Evolutionary conservation across 2,113 vertebrate species (phyloP), one percentile per base, ranked within the genome.

Genomic region (Oreochromis tanganicae): DNA sequence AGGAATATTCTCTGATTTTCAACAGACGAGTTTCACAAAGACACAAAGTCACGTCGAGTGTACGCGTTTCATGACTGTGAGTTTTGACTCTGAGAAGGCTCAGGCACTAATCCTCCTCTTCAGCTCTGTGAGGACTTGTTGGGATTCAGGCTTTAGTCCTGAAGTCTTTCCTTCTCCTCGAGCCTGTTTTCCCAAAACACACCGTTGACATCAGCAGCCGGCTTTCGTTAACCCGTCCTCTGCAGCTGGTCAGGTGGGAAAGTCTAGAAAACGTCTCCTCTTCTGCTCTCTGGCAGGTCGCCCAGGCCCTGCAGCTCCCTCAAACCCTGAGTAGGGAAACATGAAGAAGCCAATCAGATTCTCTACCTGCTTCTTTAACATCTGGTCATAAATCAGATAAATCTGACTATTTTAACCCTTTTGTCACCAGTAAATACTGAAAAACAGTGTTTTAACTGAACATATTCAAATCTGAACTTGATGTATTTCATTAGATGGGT

Each of bases 231-330:
- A 1, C 27, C 24, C 24, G 9, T 50, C 61, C 34, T 66, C 61
- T 66, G 61, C 59, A 63, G 59, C 34, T 27, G 55, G 55, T 27
- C 43, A 17, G 3, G 19, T 0, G 16, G 19, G 29, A 11, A 46
- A 21, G 7, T 50, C 87, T 94, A 95, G 32, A 91, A 85, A 21
- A 95, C 75, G 1, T 96, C 94, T 94, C 92, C 91, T n/a, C 86
- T 90, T 27, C 34, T 79, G 48, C 80, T 89, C 36, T 92, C 82
- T 1, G 97, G 95, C 12, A 95, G 88, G 57, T 97, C 96, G 2
- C 89, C 86, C 34, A 98, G 91, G 6, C 96, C 97, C 89, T 98
- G 98, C 41, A 98, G 95, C 92, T 98, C 97, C 91, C 97, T 94
- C 81, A 98, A 95, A 54, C 97, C 97, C 98, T 98, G 90, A 27